Base-by-base conservation (phyloP, 2,888 invertebrate species). In the Scelioninae gen. 2 region DNA sequence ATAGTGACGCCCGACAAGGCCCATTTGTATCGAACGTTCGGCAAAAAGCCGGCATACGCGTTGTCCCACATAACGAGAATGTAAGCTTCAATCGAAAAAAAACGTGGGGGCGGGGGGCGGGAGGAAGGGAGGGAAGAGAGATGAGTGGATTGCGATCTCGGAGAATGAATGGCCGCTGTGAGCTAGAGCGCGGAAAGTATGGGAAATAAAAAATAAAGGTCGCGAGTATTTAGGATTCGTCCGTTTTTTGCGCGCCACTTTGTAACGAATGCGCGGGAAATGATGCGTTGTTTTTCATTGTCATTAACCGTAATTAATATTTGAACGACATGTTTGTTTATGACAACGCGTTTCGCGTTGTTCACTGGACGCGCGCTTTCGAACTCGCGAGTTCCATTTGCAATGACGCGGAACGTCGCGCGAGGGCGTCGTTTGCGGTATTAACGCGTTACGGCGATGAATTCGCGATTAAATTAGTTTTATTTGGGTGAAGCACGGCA, bases 11-110 rank as follows among this genome's bases (percentile, higher is more conserved):
- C 65, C 57, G 73, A 71, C 75, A 74, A 75, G 75, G 71, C 73
- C 76, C 67, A 72, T 75, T 77, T 73, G 75, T 71, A 70, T 72
- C 67, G 74, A 72, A 64, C 68, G 72, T 61, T 73, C 53, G 57
- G 57, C 67, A 74, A 77, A 73, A 76, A 75, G 65, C 67, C 70
- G 65, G 74, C 57, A 61, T 72, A 53, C 68, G 52, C 65, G 61
- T 69, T 69, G 73, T 72, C 65, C 67, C 67, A 57, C 72, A 68
- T 74, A 64, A 74, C 68, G 71, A 76, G 72, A 46, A 72, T 58
- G 69, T 67, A 58, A 76, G 76, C 69, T 74, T 63, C 48, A 63
- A 72, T 76, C 72, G 63, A 76, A 70, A 72, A 64, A 50, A 22
- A 50, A 25, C 3, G 6, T 4, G 6, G 6, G 6, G 6, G 6